Conservation (phyloP, 2,888 invertebrate genomes). For the Athripsodes cinereus region DNA sequence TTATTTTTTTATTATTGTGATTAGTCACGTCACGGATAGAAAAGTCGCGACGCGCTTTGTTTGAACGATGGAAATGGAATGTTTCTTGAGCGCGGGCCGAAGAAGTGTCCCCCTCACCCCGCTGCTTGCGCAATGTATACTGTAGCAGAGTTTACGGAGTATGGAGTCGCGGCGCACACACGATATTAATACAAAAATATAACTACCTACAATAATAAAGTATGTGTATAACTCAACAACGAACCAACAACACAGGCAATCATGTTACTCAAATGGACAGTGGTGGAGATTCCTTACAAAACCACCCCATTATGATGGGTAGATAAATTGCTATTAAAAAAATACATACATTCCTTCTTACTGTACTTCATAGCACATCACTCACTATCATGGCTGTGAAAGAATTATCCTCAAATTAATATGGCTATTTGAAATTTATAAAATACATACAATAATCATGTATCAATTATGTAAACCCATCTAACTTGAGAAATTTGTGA, state of each 20-base stretch:
- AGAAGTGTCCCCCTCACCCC: neutral
- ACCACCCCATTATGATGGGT: too few species aligned
- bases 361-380: too few species aligned
- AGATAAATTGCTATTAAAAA: too few species aligned
- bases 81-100: conserved; percentile 1
- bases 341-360: too few species aligned
- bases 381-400: too few species aligned
- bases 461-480: too few species aligned
- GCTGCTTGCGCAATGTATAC: neutral
- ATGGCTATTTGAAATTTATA: too few species aligned
- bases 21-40: neutral
- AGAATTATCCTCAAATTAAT: too few species aligned
- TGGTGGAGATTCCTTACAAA: too few species aligned
- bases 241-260: neutral
- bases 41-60: neutral
- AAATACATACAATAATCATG: too few species aligned
- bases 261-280: too few species aligned
- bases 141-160: neutral
- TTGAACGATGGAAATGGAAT: neutral
- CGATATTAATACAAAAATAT: neutral
- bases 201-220: neutral
- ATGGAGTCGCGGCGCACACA: neutral
- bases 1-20: neutral
- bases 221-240: neutral
- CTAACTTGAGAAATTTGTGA: too few species aligned